phyloP scores from a whole-genome alignment of 2,113 vertebrate genomes.

The Chrysochloris asiatica region DNA sequence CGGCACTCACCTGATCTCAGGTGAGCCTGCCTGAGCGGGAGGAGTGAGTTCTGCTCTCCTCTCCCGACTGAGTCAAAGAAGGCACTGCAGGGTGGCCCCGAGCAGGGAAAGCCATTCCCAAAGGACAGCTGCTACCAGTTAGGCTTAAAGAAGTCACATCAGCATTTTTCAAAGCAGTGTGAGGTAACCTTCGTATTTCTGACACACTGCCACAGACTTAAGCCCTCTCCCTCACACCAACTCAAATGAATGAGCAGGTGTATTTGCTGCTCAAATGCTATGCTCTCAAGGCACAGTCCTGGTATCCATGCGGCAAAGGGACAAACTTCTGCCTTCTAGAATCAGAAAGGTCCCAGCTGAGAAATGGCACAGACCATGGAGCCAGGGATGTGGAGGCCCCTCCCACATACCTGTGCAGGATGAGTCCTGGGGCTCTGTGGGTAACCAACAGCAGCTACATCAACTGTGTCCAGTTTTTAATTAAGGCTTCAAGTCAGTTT shows the following conservation, averaged over 20 bases:
- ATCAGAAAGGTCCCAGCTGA: rapidly evolving
- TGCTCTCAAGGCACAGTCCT: no score
- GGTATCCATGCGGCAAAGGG: no score
- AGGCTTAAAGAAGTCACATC: rapidly evolving
- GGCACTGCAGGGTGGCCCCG: not conserved
- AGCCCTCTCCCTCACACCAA: no score
- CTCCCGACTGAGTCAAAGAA: not conserved
- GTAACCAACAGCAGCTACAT: no score
- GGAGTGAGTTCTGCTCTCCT: not conserved
- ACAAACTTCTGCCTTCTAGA: not conserved
- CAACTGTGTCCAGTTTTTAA: not conserved
- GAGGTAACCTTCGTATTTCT: no score
- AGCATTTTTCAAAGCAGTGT: not conserved
- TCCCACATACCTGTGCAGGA: no score
- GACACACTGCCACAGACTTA: no score
- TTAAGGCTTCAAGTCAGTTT: no score
- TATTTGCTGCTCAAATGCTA: no score
- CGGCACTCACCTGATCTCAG: not conserved
- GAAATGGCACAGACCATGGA: not conserved
- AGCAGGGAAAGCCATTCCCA: not conserved
- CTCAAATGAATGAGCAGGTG: no score
- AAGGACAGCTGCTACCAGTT: not conserved
- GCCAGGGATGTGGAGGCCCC: no score
- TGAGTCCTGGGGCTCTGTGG: not conserved
- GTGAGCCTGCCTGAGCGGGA: not conserved